Conservation (phyloP, 2,797 vertebrate genomes). For the Dermochelys coriacea region DNA sequence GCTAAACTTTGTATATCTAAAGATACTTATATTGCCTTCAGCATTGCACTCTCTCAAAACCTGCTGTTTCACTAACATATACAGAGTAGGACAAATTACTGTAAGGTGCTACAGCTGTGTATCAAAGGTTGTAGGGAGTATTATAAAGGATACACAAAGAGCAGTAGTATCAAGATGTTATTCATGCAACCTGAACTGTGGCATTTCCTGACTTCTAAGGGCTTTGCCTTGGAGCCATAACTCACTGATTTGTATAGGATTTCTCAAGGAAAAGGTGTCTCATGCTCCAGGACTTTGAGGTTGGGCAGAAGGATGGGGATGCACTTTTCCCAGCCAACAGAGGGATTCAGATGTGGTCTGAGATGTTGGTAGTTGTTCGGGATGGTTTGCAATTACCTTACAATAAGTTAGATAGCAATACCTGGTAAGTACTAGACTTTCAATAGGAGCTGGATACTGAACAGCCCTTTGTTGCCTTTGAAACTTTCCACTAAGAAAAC, state of each 20-base stretch:
- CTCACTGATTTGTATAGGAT: neutral
- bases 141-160: neutral
- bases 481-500: fast-evolving
- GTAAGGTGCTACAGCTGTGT: neutral
- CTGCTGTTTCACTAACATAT: neutral
- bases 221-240: neutral
- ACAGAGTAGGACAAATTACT: neutral
- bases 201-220: neutral
- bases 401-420: neutral
- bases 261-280: neutral
- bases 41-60: neutral
- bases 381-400: fast-evolving
- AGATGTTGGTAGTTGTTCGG: fast-evolving
- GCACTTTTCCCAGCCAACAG: neutral
- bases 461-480: fast-evolving
- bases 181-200: neutral
- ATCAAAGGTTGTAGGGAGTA: fast-evolving
- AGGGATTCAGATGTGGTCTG: neutral
- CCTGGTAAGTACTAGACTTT: fast-evolving
- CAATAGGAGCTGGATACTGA: neutral
- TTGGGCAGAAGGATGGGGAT: neutral
- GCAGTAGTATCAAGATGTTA: neutral
- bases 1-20: neutral
- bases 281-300: neutral
- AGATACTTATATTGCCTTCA: neutral